Base-by-base conservation (phyloP, 2,797 vertebrate genomes). In the Percopsis omiscomaycus region DNA sequence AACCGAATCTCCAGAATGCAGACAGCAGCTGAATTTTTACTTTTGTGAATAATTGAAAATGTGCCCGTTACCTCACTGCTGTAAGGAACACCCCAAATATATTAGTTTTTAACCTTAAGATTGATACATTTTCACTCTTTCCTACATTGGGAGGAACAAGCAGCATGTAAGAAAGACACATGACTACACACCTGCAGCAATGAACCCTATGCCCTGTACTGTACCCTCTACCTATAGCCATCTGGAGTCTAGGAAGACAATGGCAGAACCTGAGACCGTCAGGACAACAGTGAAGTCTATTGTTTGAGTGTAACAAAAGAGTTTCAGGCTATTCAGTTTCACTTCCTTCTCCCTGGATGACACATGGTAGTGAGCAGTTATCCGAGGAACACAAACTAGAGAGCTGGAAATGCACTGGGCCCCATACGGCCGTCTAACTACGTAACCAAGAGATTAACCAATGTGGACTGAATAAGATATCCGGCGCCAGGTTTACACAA, bases 221-320 rank as follows among this genome's bases (percentile, higher is more conserved):
- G 56, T 15, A 66, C 66, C 68, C 71, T 79, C 60, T 70, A 67
- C 61, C 52, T 67, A 67, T 44, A 71, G 48, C 37, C 13, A 66
- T 75, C 68, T 67, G 71, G 80, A 77, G 62, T 78, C 50, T 8
- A 29, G 61, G 45, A n/a, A 75, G 46, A 79, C 69, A 86, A 81
- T 66, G 28, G 78, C 2, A 62, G 55, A 82, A 88, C 70, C 64
- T 8, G 57, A 86, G 59, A 75, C 64, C 67, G 51, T 60, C 59
- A 69, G 61, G 72, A 56, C 44, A 52, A 66, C 63, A 79, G 52
- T 47, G 15, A 71, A 69, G 56, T 0, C 11, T 54, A 71, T 61
- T 72, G 74, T 68, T 22, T 11, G 3, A 28, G 37, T 59, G 48
- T 55, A 80, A 75, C 14, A 42, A 50, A 68, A 67, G 29, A 48